Evolutionary conservation across 2,113 vertebrate genomes (phyloP).

Genomic region (Ictalurus punctatus): DNA sequence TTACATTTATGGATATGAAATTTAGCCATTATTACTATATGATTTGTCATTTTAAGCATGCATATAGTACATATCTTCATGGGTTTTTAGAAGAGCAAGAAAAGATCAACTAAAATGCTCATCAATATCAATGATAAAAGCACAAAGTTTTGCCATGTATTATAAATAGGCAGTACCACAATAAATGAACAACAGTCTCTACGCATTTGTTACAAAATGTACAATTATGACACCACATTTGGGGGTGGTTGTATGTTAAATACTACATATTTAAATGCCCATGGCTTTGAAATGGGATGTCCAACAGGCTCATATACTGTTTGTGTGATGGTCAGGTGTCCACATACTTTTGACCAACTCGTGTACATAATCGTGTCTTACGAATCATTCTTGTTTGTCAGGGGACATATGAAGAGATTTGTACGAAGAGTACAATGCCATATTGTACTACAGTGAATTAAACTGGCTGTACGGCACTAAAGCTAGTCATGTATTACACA

Average conservation of each 20-base stretch:
- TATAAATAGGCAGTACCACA: neutral
- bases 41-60: neutral
- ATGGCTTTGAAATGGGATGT: neutral
- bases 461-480: no score
- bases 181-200: neutral
- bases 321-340: neutral
- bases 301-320: neutral
- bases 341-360: neutral
- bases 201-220: neutral
- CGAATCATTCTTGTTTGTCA: neutral
- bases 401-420: neutral
- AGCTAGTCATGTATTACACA: neutral
- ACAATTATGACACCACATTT: neutral
- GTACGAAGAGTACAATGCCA: no score
- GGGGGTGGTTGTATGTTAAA: no score
- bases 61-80: neutral
- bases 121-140: neutral
- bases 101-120: neutral
- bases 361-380: neutral
- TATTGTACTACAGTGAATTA: neutral
- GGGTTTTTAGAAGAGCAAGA: neutral
- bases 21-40: neutral
- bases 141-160: neutral
- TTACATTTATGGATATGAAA: no score
- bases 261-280: neutral